These are phyloP conservation scores for Synergus japonicus DNA, from an alignment of 2,888 invertebrate species.

Conservation along the genomic window DNA sequence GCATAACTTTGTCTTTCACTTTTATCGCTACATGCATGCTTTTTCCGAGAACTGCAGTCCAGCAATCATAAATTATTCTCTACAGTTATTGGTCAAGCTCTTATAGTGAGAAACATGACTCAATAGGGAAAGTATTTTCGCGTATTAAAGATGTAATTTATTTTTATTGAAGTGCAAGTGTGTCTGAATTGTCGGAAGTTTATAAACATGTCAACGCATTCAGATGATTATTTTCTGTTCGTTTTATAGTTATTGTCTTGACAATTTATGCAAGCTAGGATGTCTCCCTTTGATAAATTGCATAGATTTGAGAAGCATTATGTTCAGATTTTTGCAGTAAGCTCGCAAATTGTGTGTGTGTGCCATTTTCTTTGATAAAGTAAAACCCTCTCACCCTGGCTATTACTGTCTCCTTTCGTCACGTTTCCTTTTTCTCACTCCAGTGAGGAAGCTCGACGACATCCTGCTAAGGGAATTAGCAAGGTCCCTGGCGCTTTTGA, in stretches of 20 bases:
- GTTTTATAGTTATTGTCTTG: background rate
- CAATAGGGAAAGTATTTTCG: background rate
- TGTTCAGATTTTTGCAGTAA: background rate
- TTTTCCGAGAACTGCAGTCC: background rate
- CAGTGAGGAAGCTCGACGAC: slow-evolving; percentile 11
- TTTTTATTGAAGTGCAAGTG: too few species aligned
- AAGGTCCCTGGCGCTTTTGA: slow-evolving; percentile 24
- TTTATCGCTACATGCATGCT: background rate
- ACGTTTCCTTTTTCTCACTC: slow-evolving; percentile 22
- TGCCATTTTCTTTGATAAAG: background rate
- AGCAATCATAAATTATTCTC: background rate
- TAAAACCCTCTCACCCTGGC: slow-evolving; percentile 1
- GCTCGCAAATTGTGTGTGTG: background rate
- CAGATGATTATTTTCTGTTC: too few species aligned
- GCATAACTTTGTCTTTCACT: background rate
- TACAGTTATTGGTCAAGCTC: background rate
- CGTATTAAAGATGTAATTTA: background rate
- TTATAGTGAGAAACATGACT: background rate
- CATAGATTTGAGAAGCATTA: background rate
- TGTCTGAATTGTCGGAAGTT: too few species aligned
- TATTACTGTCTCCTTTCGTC: slow-evolving; percentile 17
- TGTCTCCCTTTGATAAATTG: too few species aligned
- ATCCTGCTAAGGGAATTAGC: slow-evolving; percentile 29
- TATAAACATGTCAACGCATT: too few species aligned
- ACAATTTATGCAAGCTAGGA: background rate